phyloP scores from a whole-genome alignment of 2,113 vertebrate species.

The Spea bombifrons region DNA sequence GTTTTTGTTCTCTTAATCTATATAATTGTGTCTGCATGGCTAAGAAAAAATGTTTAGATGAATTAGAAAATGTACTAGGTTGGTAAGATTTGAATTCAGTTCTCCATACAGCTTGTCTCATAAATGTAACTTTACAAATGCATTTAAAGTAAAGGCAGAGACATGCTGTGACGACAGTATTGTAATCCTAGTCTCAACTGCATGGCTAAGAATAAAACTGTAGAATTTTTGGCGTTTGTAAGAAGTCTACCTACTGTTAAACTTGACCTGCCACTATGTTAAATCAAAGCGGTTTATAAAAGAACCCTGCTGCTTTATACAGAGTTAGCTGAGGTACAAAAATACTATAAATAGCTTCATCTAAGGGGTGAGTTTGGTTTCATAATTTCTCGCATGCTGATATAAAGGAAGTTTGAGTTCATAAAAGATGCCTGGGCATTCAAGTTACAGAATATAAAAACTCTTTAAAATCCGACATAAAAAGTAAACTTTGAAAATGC shows the following conservation, averaged over 20 bases:
- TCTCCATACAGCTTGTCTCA: not conserved
- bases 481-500: slow-evolving; percentile 29
- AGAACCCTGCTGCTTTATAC: not conserved
- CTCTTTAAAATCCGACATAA: slow-evolving; percentile 30
- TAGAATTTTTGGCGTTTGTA: not conserved
- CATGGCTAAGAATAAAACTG: not conserved
- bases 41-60: not conserved
- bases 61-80: not conserved
- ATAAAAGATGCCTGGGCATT: slow-evolving; percentile 9
- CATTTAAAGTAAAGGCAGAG: not conserved
- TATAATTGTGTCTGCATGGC: too few species aligned
- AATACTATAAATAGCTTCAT: slow-evolving; percentile 25
- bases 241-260: slow-evolving; percentile 9
- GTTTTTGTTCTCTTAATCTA: too few species aligned
- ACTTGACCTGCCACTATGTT: not conserved
- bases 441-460: slow-evolving; percentile 8
- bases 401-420: slow-evolving; percentile 21
- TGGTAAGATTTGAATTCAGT: not conserved
- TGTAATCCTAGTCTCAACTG: too few species aligned
- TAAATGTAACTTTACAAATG: not conserved
- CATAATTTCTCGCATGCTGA: slow-evolving; percentile 29
- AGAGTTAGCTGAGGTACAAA: not conserved
- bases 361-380: slow-evolving; percentile 20
- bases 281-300: slow-evolving; percentile 5
- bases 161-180: not conserved